Percentiles rank a stretch among this genome's conserved stretches.
Conservation (phyloP, 2,888 invertebrate genomes). For the Nebria salina region DNA sequence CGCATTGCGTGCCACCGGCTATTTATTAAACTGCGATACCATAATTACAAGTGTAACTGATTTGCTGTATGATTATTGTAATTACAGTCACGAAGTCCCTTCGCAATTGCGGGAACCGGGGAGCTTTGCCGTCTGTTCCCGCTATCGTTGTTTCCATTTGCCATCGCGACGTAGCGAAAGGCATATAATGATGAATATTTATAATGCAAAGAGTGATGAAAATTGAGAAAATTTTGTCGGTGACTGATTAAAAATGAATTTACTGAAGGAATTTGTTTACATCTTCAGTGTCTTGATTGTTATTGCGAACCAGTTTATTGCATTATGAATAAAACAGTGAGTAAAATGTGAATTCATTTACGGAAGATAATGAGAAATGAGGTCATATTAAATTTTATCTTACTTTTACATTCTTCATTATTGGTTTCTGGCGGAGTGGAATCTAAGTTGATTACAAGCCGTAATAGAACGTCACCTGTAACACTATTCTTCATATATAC, state of each 20-base stretch:
- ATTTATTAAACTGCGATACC: constrained; percentile 36
- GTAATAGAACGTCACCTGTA: no score
- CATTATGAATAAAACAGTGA: neutral
- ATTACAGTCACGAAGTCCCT: constrained; percentile 43
- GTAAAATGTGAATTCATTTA: neutral
- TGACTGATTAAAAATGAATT: constrained; percentile 37
- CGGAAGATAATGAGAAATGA: neutral
- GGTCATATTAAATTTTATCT: no score
- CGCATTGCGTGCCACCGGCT: constrained; percentile 33
- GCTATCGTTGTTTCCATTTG: neutral
- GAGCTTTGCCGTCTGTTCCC: constrained; percentile 1
- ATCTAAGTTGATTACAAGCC: no score
- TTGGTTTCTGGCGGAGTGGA: no score
- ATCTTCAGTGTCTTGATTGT: constrained; percentile 6
- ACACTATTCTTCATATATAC: no score
- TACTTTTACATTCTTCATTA: no score
- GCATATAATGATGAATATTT: constrained; percentile 32
- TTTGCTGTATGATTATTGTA: constrained; percentile 43
- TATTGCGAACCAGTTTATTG: neutral
- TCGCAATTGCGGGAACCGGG: neutral
- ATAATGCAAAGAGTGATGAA: constrained; percentile 21
- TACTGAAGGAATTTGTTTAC: constrained; percentile 29
- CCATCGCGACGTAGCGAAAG: neutral
- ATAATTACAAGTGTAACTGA: constrained; percentile 43
- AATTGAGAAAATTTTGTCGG: constrained; percentile 22